phyloP scores from a whole-genome alignment of 2,797 vertebrate species.

The Nyctibius grandis region DNA sequence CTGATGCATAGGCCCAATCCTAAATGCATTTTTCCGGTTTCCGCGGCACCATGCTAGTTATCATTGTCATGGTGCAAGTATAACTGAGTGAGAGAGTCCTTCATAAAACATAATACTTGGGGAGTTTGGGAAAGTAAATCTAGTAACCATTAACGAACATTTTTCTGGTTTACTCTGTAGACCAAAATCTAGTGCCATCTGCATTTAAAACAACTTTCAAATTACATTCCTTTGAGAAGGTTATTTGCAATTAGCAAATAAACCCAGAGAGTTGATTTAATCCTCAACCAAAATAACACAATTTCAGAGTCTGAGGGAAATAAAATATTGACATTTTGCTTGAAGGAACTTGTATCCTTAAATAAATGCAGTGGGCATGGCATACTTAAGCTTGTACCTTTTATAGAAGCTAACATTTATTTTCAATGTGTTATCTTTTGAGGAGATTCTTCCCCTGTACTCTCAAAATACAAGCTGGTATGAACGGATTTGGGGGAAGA shows the following conservation, averaged over 20 bases:
- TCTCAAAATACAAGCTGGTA: slow-evolving; percentile 58
- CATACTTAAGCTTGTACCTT: slow-evolving; percentile 49
- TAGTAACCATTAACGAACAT: slow-evolving; percentile 31
- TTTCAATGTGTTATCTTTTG: slow-evolving; percentile 61
- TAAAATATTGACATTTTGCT: slow-evolving; percentile 67
- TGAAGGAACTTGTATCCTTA: slow-evolving; percentile 66
- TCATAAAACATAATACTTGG: slow-evolving; percentile 34
- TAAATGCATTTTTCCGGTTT: slow-evolving; percentile 86
- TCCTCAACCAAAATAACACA: slow-evolving; percentile 38
- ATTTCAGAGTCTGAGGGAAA: slow-evolving; percentile 31
- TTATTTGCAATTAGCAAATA: slow-evolving; percentile 54
- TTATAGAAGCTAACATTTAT: slow-evolving; percentile 62
- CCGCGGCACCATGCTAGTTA: slow-evolving; percentile 79
- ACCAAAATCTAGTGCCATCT: slow-evolving; percentile 18
- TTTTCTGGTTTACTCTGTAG: slow-evolving; percentile 38
- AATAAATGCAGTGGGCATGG: slow-evolving; percentile 60
- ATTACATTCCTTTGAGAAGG: slow-evolving; percentile 45
- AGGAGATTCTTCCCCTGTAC: slow-evolving; percentile 54
- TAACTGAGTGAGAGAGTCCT: slow-evolving; percentile 43
- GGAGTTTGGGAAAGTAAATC: slow-evolving; percentile 56
- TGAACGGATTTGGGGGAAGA: slow-evolving; percentile 44
- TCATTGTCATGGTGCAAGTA: slow-evolving; percentile 64
- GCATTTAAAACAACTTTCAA: slow-evolving; percentile 61
- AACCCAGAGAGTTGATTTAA: slow-evolving; percentile 35
- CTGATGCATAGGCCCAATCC: slow-evolving; percentile 83